These are phyloP conservation scores for Tinea semifulvella DNA, from an alignment of 2,888 invertebrate species.

Conservation along the genomic window DNA sequence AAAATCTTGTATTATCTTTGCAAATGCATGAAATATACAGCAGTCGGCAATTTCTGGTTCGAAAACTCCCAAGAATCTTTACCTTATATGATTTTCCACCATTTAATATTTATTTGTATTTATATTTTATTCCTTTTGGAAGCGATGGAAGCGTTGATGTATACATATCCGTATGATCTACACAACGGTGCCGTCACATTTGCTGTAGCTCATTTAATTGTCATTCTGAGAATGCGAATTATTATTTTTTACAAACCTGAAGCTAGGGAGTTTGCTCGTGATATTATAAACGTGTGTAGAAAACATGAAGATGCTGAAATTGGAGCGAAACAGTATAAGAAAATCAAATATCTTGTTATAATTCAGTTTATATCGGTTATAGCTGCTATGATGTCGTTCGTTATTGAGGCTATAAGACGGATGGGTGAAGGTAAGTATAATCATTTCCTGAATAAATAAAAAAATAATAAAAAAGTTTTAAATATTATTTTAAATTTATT, in stretches of 20 bases:
- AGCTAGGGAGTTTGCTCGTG: neutral
- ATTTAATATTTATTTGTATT: neutral
- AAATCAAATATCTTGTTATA: constrained; percentile 41
- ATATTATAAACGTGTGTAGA: constrained; percentile 18
- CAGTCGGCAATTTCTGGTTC: constrained; percentile 14
- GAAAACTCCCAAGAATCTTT: neutral
- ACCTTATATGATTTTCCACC: neutral
- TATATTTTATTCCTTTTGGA: constrained; percentile 1
- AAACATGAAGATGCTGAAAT: constrained; percentile 32
- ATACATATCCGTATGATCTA: constrained; percentile 14
- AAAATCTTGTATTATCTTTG: constrained; percentile 9
- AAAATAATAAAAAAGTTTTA: neutral
- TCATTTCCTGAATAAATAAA: constrained; percentile 1
- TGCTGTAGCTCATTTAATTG: constrained; percentile 1
- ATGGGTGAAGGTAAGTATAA: constrained; percentile 30
- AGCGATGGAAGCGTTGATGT: neutral
- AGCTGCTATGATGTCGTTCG: constrained; percentile 33
- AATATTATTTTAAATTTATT: neutral
- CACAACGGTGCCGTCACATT: constrained; percentile 14
- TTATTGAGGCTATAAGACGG: constrained; percentile 47
- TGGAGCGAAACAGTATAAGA: constrained; percentile 37
- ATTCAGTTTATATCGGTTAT: constrained; percentile 38
- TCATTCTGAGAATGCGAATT: constrained; percentile 1
- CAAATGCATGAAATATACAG: neutral
- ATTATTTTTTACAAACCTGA: constrained; percentile 1